Evolutionary conservation across 2,113 vertebrate species (phyloP), one percentile per base, ranked within the genome.

Genomic region (Choloepus hoffmanni): DNA sequence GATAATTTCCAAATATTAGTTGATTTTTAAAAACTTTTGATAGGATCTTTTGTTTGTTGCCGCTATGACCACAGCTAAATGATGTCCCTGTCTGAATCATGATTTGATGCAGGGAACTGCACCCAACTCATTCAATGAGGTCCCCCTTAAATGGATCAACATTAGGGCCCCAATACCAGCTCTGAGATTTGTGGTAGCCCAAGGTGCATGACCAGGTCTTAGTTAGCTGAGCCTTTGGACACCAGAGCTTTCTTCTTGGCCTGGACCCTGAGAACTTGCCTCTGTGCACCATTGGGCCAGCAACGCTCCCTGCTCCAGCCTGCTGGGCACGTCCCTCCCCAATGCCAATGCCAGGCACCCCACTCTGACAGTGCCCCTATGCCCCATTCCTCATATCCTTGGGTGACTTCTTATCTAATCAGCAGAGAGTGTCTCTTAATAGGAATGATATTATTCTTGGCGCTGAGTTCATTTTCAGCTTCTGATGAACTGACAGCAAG

Each of bases 361-460:
- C 18, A 53, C 3, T 12, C 55, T 4, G 21, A 45, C 77, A 65
- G 67, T 21, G 26, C 7, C 45, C 58, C 23, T 36, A 77, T 3
- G 7, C 23, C 24, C 85, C 19, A 24, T 10, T 19, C 30, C 76
- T 53, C 12, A 88, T 84, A 15, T 10, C 60, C 33, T 40, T 48
- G 19, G 48, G 50, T 77, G 84, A 63, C 78, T 48, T 83, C 62
- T 88, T 73, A 94, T 65, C 77, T 94, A 88, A 92, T 78, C 78
- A 92, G 62, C 62, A 65, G 55, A 96, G 78, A 78, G 63, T 88
- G 50, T 40, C 48, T 63, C 76, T 60, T 87, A 87, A 86, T 33
- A 62, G 60, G 50, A 82, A 68, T 4, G 11, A 28, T 43, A 63
- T 58, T 90, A 58, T 85, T 90, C 73, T 89, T 7, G 4, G 65